These are phyloP conservation scores for Callyntrura sp. DNA, from an alignment of 2,888 invertebrate genomes.

Conservation along the genomic window DNA sequence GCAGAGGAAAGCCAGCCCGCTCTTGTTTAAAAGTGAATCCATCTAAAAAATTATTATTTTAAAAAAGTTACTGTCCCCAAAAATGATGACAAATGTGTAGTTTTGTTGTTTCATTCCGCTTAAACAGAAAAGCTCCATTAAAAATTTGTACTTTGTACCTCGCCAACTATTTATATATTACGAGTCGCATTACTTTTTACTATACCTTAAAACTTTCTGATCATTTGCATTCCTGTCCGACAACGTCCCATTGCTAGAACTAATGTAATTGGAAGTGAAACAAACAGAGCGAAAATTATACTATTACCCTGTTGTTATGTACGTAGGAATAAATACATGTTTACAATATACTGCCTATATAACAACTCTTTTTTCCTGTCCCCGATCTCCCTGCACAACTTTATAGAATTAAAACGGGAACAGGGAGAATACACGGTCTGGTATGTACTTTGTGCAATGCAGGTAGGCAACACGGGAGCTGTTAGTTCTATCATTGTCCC, in stretches of 20 bases:
- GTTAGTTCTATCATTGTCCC: not conserved
- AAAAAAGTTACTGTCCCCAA: too few relatives aligned
- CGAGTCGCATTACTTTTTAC: not conserved
- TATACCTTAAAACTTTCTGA: not conserved
- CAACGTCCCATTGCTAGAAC: slow-evolving; percentile 13
- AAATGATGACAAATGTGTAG: too few relatives aligned
- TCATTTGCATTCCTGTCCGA: slow-evolving; percentile 29
- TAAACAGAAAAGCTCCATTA: too few relatives aligned
- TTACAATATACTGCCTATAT: too few relatives aligned
- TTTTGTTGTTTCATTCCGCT: too few relatives aligned
- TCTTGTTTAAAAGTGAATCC: too few relatives aligned
- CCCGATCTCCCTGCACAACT: too few relatives aligned
- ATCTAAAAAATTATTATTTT: too few relatives aligned
- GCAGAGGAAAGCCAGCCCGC: too few relatives aligned
- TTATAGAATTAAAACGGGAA: not conserved
- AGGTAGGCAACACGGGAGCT: not conserved
- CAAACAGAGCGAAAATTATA: slow-evolving; percentile 2
- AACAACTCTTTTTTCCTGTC: too few relatives aligned
- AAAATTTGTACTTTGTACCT: too few relatives aligned
- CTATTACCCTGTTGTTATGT: not conserved
- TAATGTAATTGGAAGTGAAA: slow-evolving; percentile 21
- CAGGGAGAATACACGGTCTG: not conserved
- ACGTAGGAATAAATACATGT: too few relatives aligned
- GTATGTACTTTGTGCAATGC: not conserved
- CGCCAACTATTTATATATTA: not conserved